Percentiles rank a stretch among this genome's conserved stretches.
These are phyloP conservation scores for Drosophila varians DNA, from an alignment of 1,140 invertebrate genomes.

Conservation along the genomic window DNA sequence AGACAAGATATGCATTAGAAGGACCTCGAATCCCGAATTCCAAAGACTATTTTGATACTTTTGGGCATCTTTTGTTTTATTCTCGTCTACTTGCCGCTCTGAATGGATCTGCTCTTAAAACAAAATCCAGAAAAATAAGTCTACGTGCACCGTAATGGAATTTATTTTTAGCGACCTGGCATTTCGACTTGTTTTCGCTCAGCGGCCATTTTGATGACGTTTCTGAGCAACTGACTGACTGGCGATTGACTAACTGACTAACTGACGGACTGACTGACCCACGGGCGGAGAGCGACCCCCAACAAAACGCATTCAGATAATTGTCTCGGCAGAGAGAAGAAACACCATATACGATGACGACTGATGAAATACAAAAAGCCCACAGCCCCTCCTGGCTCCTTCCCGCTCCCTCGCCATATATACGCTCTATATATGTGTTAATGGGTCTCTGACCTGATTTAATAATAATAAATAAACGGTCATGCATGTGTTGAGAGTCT, in stretches of 20 bases:
- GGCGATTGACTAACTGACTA: slow-evolving; percentile 9
- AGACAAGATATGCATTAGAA: neutral
- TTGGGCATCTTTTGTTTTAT: neutral
- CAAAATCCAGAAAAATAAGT: slow-evolving; percentile 4
- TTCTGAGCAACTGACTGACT: neutral
- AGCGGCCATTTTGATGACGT: slow-evolving; percentile 73
- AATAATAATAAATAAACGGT: slow-evolving; percentile 79
- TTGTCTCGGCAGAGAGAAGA: slow-evolving; percentile 2
- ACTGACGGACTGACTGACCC: slow-evolving; percentile 18
- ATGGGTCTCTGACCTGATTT: slow-evolving; percentile 83
- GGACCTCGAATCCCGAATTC: neutral
- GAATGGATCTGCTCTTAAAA: neutral
- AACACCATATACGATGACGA: slow-evolving; percentile 34
- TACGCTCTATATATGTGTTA: slow-evolving; percentile 68
- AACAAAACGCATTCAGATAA: slow-evolving; percentile 23
- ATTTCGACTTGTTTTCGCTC: slow-evolving; percentile 40
- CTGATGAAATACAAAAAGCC: slow-evolving; percentile 36
- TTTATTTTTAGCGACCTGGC: slow-evolving; percentile 38
- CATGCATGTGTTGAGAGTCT: slow-evolving; percentile 16
- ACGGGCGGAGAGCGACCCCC: slow-evolving; percentile 12
- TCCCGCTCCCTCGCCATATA: neutral
- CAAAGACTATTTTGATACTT: too few relatives aligned
- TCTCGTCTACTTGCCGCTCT: neutral
- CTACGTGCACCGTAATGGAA: slow-evolving; percentile 32
- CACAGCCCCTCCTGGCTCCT: neutral